Base-by-base conservation (phyloP, 1,140 invertebrate species). In the Octopus bimaculoides region DNA sequence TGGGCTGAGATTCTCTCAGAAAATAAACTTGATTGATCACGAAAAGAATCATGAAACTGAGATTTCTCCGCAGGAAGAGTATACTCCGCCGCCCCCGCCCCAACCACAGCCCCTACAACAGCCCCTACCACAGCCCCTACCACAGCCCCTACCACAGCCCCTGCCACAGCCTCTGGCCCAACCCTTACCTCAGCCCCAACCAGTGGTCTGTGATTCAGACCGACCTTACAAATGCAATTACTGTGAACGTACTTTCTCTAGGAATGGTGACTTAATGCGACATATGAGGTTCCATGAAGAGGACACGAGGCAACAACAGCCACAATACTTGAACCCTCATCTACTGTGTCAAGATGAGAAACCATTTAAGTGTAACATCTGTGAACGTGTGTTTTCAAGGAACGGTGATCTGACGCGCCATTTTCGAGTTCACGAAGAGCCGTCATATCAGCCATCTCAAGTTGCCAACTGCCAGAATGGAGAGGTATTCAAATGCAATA, bases 181-280 rank as follows among this genome's bases (percentile, higher is more conserved):
- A 41, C 66, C 66, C 17, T 14, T 20, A 9, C 0, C 66, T 4
- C 66, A 71, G 26, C 66, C 66, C 8, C 9, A 71, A 71, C 26
- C 17, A 4, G 66, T n/a, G 6, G 66, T 71, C 66, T 10, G 5
- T 5, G 66, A 71, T 6, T 6, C 5, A n/a, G 66, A 71, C 8
- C 17, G 66, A 71, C 66, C 66, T 4, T 71, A n/a, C 26, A 71
- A 82, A 54, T 82, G 82, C 77, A 78, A 77, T 20, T 20, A 77
- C 75, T 82, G 82, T 78, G 78, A 78, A 77, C 61, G 88, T 95
- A 77, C 94, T 94, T 14, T 95, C 95, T 84, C 92, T 95, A 89
- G 95, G 95, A 87, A 94, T 94, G 79, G 78, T 12, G 75, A 78
- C 53, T 69, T 82, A 52, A 81, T 74, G 61, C 55, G 71, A 61